These are phyloP conservation scores for Archocentrus centrarchus DNA, from an alignment of 2,113 vertebrate species.

Conservation along the genomic window DNA sequence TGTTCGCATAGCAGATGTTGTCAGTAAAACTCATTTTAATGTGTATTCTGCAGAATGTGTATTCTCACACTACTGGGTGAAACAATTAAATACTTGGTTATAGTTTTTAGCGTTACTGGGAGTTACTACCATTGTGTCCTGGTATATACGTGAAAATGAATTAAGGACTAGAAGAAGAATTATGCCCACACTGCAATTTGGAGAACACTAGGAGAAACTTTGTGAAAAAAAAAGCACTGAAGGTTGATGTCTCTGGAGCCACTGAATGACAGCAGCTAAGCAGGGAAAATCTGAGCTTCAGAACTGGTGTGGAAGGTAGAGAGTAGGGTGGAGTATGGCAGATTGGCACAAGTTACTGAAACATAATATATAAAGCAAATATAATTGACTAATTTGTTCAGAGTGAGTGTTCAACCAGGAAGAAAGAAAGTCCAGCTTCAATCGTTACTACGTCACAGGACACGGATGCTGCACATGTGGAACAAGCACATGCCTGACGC, in stretches of 20 bases:
- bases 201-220: neutral
- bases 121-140: neutral
- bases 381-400: neutral
- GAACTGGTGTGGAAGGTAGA: neutral
- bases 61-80: neutral
- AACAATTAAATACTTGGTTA: too few species aligned
- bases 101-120: neutral
- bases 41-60: neutral
- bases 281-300: neutral
- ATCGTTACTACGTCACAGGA: neutral
- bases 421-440: neutral
- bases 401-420: neutral
- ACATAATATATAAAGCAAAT: neutral
- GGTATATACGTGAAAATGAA: neutral
- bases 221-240: neutral
- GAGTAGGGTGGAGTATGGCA: neutral
- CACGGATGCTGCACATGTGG: neutral
- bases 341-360: neutral
- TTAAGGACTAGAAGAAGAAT: neutral
- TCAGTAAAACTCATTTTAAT: neutral
- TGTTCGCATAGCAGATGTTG: neutral
- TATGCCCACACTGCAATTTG: neutral
- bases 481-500: neutral
- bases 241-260: neutral
- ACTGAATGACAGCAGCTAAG: neutral